Base-by-base conservation (phyloP, 2,888 invertebrate species). In the Agrotis clavis region DNA sequence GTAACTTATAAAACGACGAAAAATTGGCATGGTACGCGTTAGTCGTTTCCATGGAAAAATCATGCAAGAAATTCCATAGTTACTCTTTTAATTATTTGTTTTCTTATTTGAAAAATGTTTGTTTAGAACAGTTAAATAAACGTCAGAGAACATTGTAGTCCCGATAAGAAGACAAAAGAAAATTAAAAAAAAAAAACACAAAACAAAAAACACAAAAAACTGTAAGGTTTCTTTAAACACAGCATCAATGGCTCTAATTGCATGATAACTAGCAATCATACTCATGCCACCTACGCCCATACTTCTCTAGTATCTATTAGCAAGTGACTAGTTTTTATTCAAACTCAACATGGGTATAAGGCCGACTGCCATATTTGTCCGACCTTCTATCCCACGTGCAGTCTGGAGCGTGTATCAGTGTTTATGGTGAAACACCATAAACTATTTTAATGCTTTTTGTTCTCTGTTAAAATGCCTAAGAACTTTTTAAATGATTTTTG, bases 361-460 rank as follows among this genome's bases (percentile, higher is more conserved):
- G 87, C 71, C 87, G 62, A 65, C 53, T 21, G 35, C 87, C 85
- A 82, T 71, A 74, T 81, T 67, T 54, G 82, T 59, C 5, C 77
- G 86, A 51, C 92, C 92, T 92, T 90, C 84, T 77, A 79, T 77
- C 92, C 92, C 90, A 92, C 92, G 89, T 85, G 74, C 51, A 47
- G 79, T 78, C 80, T 83, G 59, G 81, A 82, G 72, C 62, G 78
- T 68, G 75, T 72, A 74, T 21, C 59, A 53, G 63, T 77, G 51
- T 60, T 73, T 74, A 75, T 71, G 74, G 59, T 56, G 11, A 70
- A 67, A 66, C 47, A 6, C 71, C 62, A 79, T 79, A 70, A 70
- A 77, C 30, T 77, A 35, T 21, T 41, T 41, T 53, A 57, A 53
- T n/a, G 53, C 11, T 71, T 74, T 41, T 66, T 77, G 68, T 64